Percentiles rank a stretch among this genome's conserved stretches.
These are phyloP conservation scores for Cosmia trapezina DNA, from an alignment of 2,888 invertebrate genomes.

Conservation along the genomic window DNA sequence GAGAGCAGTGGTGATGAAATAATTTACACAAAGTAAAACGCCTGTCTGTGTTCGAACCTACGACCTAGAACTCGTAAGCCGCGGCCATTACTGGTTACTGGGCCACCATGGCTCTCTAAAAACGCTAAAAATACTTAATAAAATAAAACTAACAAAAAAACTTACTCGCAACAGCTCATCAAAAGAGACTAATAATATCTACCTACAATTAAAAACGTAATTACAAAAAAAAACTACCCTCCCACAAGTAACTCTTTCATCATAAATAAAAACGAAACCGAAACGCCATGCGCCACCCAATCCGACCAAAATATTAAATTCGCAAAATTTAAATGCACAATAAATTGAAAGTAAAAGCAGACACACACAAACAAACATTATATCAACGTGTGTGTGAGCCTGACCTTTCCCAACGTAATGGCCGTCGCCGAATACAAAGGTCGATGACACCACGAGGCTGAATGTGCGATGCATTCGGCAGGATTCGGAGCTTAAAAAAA, in stretches of 20 bases:
- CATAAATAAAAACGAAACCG: conserved; percentile 40
- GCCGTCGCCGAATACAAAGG: conserved; percentile 85
- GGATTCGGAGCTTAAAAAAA: conserved; percentile 74
- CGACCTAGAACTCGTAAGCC: no score
- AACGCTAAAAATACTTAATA: background rate
- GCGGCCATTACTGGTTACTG: no score
- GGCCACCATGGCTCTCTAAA: background rate
- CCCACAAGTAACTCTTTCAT: conserved; percentile 1
- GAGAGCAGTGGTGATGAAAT: no score
- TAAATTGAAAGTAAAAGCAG: conserved; percentile 86
- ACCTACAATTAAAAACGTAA: background rate
- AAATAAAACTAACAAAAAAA: background rate
- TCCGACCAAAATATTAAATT: conserved; percentile 56
- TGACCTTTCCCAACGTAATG: conserved; percentile 89
- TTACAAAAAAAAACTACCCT: background rate
- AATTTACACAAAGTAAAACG: no score
- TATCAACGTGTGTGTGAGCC: conserved; percentile 75
- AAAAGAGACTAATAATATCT: background rate
- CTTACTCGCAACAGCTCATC: background rate
- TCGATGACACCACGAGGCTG: conserved; percentile 85
- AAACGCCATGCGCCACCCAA: conserved; percentile 7
- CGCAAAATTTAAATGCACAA: conserved; percentile 64
- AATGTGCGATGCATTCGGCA: conserved; percentile 83
- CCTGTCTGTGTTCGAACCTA: no score
- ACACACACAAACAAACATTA: conserved; percentile 66